phyloP scores from a whole-genome alignment of 37 sponge, comb jelly and placozoan species.

The Tethya wilhelma region DNA sequence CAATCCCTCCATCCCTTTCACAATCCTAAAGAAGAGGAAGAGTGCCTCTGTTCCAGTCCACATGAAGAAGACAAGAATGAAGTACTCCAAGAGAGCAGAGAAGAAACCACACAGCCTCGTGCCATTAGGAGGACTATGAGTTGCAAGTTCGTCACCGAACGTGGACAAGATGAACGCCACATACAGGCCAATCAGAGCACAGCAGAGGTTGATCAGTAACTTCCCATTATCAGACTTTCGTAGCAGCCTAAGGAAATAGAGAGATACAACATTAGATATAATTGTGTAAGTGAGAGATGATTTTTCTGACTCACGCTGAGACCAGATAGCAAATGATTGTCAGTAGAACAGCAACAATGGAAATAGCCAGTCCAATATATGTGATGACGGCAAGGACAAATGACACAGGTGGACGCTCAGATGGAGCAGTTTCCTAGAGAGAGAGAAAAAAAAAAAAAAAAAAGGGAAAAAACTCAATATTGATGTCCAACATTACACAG shows the following conservation, averaged over 20 bases:
- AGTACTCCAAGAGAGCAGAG: conserved; percentile 55
- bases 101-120: conserved; percentile 31
- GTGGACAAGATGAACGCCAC: conserved; percentile 41
- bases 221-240: no score
- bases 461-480: background rate
- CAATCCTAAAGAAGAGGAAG: conserved; percentile 27
- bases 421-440: background rate
- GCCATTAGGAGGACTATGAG: background rate
- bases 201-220: conserved; percentile 54
- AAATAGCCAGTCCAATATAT: conserved; percentile 45
- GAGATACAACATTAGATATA: no score
- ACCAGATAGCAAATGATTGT: conserved; percentile 35
- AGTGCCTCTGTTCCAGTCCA: conserved; percentile 52
- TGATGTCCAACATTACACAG: background rate
- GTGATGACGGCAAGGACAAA: conserved; percentile 31
- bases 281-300: no score
- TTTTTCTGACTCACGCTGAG: conserved; percentile 37
- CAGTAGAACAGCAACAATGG: conserved; percentile 42
- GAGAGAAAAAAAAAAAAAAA: background rate
- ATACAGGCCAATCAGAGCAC: conserved; percentile 61
- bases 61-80: conserved; percentile 58
- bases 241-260: background rate
- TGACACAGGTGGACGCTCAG: background rate
- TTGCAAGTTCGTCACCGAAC: background rate
- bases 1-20: background rate